Conservation (phyloP, 2,888 invertebrate genomes). For the Leptothorax acervorum region DNA sequence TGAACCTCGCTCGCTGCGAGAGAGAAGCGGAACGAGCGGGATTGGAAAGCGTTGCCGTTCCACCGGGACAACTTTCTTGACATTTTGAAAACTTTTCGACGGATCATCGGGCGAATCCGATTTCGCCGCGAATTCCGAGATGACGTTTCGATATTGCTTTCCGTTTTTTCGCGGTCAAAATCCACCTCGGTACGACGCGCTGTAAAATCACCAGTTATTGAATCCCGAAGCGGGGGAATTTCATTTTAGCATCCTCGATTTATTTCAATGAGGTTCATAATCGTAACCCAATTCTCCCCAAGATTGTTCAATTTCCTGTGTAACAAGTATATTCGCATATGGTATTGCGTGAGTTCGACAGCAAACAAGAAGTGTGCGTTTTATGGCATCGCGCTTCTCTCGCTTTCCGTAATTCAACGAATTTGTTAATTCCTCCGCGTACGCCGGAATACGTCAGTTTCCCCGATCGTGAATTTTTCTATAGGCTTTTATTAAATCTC, state of each 20-base stretch:
- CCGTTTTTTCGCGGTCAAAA: background rate
- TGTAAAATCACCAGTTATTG: constrained; percentile 33
- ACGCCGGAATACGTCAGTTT: too few species aligned
- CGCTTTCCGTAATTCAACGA: background rate
- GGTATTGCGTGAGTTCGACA: background rate
- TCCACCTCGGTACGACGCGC: background rate
- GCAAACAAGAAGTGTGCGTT: background rate
- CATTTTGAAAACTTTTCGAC: constrained; percentile 31
- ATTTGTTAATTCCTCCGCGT: background rate
- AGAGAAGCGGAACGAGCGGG: constrained; percentile 1
- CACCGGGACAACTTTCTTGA: constrained; percentile 44
- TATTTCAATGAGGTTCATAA: constrained; percentile 55
- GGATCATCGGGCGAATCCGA: constrained; percentile 15
- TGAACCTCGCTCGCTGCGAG: constrained; percentile 31
- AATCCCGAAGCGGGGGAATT: constrained; percentile 20
- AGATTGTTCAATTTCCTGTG: background rate
- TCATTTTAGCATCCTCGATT: constrained; percentile 57
- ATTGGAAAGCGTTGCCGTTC: constrained; percentile 13
- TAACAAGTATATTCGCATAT: constrained; percentile 14
- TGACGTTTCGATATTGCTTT: constrained; percentile 36
- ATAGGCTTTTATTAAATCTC: background rate
- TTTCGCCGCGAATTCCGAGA: constrained; percentile 1
- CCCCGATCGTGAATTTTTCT: background rate
- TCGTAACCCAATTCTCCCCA: constrained; percentile 62
- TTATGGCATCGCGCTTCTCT: background rate